Conservation (phyloP, 2,797 vertebrate genomes). For the Steatocranus sp. region DNA sequence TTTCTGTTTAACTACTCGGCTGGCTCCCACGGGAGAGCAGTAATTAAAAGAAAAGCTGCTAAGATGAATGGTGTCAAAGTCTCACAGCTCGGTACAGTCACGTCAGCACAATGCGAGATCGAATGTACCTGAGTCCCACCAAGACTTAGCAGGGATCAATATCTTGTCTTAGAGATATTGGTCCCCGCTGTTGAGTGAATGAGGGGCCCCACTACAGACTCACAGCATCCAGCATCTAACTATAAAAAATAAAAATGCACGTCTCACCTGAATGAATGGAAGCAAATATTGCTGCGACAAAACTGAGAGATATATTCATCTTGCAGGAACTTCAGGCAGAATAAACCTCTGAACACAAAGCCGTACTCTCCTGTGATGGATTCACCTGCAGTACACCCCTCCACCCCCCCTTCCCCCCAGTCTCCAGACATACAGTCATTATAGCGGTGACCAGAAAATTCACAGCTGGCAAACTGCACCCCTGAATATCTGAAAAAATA, state of each 20-base stretch:
- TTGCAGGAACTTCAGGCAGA: background rate
- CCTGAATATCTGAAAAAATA: background rate
- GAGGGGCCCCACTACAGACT: background rate
- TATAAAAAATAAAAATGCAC: background rate
- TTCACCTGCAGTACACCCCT: rapidly evolving
- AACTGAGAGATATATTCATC: background rate
- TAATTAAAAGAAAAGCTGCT: conserved; percentile 82
- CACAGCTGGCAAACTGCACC: background rate
- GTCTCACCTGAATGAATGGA: background rate
- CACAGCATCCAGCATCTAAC: background rate
- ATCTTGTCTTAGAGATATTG: background rate
- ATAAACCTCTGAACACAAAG: background rate
- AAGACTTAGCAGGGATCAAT: background rate
- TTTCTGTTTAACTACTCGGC: conserved; percentile 81
- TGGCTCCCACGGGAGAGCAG: conserved; percentile 71
- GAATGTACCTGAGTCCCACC: conserved; percentile 25
- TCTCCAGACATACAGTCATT: background rate
- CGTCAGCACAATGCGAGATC: conserved; percentile 36
- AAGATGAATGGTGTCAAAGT: conserved; percentile 73
- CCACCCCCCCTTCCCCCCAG: rapidly evolving
- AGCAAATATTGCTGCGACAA: background rate
- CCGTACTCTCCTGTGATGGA: background rate
- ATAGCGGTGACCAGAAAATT: background rate
- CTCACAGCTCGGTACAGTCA: conserved; percentile 28
- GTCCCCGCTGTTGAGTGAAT: background rate